Evolutionary conservation across 92 coral and sea anemone species (phyloP), one percentile per base, ranked within the genome.

Genomic region (Palythoa caribaeorum): DNA sequence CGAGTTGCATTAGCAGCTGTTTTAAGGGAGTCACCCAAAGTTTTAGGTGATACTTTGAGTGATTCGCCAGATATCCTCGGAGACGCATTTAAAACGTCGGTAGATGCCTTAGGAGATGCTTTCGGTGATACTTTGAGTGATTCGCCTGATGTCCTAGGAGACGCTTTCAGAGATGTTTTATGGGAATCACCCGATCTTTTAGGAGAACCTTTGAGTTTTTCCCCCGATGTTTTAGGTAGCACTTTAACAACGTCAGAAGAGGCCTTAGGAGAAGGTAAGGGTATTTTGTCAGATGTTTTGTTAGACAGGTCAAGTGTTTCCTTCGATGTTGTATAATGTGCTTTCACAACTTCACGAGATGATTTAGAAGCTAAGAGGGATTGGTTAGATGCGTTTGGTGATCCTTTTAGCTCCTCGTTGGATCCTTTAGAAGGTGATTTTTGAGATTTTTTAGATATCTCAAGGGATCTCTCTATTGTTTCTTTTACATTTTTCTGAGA

Each of bases 91-190:
- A 72, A 7, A n/a, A 17, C 35, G 6, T 38, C 77, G 14, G 20
- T 17, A 38, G 51, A 72, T 72, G 44, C 7, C 38, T 76, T 76
- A 19, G 54, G 77, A 73, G 63, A 20, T 2, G 16, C 16, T 6
- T 76, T 76, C 17, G 16, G 38, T 9, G 68, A 3, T 10, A 52
- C 47, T 77, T 77, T 28, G 6, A 21, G 13, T 1, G 12, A 12
- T 39, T 73, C 55, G 9, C 55, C 35, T 3, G 78, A 73, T 73
- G 8, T 51, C 78, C 39, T 73, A 73, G 78, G 51, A 38, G 78
- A 73, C 11, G 76, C 20, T 39, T 73, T 73, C 7, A 53, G 79
- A 40, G 79, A 75, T 44, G 79, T 3, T 75, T 48, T 44, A 39
- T 7, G 79, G 36, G 36, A 13, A 8, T 48, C 38, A 8, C 79